A percentile compares a stretch with the other conserved stretches of the same genome.
phyloP scores from a whole-genome alignment of 2,888 invertebrate genomes.

The Hirtodrosophila duncani region DNA sequence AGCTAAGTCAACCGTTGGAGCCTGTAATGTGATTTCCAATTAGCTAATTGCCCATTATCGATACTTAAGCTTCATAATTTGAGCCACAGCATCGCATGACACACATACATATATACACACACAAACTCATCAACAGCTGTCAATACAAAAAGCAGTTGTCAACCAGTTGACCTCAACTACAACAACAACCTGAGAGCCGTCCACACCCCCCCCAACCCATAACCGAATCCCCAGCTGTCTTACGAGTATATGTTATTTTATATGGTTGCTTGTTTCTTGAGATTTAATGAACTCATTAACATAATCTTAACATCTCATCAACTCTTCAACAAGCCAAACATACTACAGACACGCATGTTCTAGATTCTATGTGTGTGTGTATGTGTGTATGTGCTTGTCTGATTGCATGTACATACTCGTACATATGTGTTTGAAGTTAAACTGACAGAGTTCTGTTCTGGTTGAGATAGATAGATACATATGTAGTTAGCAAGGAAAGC shows the following conservation, averaged over 20 bases:
- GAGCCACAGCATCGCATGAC: constrained; percentile 1
- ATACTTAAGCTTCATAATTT: constrained; percentile 4
- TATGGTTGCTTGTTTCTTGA: constrained; percentile 41
- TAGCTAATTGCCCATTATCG: constrained; percentile 22
- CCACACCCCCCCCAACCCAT: neutral
- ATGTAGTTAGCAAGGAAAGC: neutral
- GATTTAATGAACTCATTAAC: constrained; percentile 70
- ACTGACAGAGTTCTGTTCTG: too few species aligned
- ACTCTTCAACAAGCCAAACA: constrained; percentile 45
- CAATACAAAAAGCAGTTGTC: neutral
- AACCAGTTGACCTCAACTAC: neutral
- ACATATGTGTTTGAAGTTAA: too few species aligned
- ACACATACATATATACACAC: constrained; percentile 1
- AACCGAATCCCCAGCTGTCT: neutral
- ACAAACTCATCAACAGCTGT: neutral
- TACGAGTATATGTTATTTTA: constrained; percentile 16
- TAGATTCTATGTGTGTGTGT: neutral
- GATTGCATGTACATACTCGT: neutral
- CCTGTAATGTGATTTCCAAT: constrained; percentile 21
- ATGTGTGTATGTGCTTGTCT: constrained; percentile 11
- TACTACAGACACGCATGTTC: constrained; percentile 22
- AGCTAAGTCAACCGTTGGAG: constrained; percentile 12
- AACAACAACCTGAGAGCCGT: too few species aligned
- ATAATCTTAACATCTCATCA: constrained; percentile 69
- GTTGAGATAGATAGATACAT: constrained; percentile 3